Evolutionary conservation across 1,140 invertebrate species (phyloP).

Genomic region (Macrosteles quadrilineatus): DNA sequence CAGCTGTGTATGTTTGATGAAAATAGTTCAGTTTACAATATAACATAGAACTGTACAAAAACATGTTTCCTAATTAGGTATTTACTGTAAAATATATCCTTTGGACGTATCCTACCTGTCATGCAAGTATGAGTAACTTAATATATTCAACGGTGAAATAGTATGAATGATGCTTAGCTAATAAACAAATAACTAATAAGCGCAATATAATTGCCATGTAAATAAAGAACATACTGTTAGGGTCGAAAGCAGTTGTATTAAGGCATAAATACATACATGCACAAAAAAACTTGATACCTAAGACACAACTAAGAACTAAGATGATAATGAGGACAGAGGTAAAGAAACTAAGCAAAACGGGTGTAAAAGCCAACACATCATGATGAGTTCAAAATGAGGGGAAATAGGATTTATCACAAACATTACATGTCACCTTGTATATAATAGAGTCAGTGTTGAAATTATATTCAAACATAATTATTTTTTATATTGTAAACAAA

Average conservation of each 20-base stretch:
- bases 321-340: neutral
- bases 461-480: no score
- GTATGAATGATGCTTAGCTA: neutral
- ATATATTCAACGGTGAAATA: no score
- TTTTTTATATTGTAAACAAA: no score
- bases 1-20: no score
- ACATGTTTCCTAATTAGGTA: no score
- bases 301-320: neutral
- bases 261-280: neutral
- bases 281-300: neutral
- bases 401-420: no score
- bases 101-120: neutral
- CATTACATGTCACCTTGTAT: no score
- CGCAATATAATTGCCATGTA: neutral
- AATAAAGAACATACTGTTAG: neutral
- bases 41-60: no score
- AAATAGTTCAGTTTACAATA: no score
- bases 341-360: neutral
- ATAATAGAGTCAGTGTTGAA: no score
- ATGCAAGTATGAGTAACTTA: no score
- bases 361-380: neutral
- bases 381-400: slow-evolving; percentile 4
- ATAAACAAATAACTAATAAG: slow-evolving; percentile 5
- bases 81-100: no score
- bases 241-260: neutral